Base-by-base conservation (phyloP, 2,797 vertebrate species). In the Premnoplex brunnescens region DNA sequence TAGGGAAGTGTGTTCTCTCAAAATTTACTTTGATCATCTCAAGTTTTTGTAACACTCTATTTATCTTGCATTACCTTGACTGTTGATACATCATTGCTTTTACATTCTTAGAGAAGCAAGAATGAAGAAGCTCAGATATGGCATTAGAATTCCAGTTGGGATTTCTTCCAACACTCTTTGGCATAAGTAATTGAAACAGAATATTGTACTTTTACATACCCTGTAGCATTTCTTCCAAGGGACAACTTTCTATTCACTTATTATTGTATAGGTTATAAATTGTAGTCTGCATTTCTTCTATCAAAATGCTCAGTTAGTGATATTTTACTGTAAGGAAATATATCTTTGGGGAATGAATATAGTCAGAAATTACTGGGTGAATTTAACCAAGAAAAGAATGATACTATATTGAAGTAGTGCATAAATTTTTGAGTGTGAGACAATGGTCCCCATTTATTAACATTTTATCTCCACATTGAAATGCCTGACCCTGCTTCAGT, bases 281-380 rank as follows among this genome's bases (percentile, higher is more conserved):
- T 81, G 48, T 67, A 96, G 89, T 73, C 82, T 91, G 82, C 56
- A 73, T 94, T 97, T 88, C 89, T 78, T 89, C 68, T 95, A 92
- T 95, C 95, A 93, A 97, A 97, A 96, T 94, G 93, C 89, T 97
- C 85, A 97, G 94, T 81, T 83, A 96, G 89, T 93, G 93, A 97
- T 97, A 94, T 95, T 97, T 96, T 97, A 95, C 92, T 69, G 64
- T 72, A 59, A 95, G 95, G 95, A 97, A 96, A 95, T 97, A 97
- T 62, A 94, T 92, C 96, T 95, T 85, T 91, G 34, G 49, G 94
- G 93, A 90, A 89, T 79, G 91, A 96, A 90, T 77, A 66, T n/a
- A 93, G 87, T 91, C 93, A 97, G 95, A 96, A 97, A 96, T 96
- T 96, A 93, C 93, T 88, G 94, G 80, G 78, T 55, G 23, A 80